These are phyloP conservation scores for Aethina tumida DNA, from an alignment of 1,140 invertebrate genomes.

Conservation along the genomic window DNA sequence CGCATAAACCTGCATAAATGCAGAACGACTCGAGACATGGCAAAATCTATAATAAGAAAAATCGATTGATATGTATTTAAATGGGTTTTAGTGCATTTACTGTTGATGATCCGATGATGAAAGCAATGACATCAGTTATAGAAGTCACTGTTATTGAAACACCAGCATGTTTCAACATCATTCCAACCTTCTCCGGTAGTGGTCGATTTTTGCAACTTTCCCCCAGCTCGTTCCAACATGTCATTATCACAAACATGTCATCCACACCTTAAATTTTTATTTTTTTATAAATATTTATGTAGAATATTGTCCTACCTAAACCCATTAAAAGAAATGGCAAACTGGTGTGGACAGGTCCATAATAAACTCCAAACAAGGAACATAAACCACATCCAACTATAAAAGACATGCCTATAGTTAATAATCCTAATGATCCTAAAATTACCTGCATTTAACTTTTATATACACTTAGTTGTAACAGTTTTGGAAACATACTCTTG, in stretches of 20 bases:
- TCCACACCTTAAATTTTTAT: conserved; percentile 49
- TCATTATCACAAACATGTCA: conserved; percentile 74
- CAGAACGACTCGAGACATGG: conserved; percentile 67
- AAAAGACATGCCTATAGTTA: conserved; percentile 69
- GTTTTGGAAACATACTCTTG: conserved; percentile 40
- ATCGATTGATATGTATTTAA: neutral
- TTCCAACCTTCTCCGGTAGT: conserved; percentile 49
- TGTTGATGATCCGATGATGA: conserved; percentile 59
- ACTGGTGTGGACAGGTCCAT: conserved; percentile 72
- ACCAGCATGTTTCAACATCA: conserved; percentile 67
- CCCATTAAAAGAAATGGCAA: conserved; percentile 75
- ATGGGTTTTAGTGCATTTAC: conserved; percentile 31
- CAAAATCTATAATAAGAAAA: conserved; percentile 47
- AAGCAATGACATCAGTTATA: conserved; percentile 71
- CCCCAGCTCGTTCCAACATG: conserved; percentile 54
- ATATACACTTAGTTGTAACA: neutral
- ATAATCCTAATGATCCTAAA: conserved; percentile 53
- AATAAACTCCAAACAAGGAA: conserved; percentile 60
- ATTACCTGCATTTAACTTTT: conserved; percentile 36
- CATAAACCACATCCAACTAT: conserved; percentile 61
- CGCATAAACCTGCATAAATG: conserved; percentile 59
- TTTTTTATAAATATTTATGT: neutral
- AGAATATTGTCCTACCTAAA: conserved; percentile 34
- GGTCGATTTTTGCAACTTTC: conserved; percentile 40
- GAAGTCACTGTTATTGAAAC: conserved; percentile 77